These are phyloP conservation scores for Etheostoma cragini DNA, from an alignment of 2,113 vertebrate species.

Conservation along the genomic window DNA sequence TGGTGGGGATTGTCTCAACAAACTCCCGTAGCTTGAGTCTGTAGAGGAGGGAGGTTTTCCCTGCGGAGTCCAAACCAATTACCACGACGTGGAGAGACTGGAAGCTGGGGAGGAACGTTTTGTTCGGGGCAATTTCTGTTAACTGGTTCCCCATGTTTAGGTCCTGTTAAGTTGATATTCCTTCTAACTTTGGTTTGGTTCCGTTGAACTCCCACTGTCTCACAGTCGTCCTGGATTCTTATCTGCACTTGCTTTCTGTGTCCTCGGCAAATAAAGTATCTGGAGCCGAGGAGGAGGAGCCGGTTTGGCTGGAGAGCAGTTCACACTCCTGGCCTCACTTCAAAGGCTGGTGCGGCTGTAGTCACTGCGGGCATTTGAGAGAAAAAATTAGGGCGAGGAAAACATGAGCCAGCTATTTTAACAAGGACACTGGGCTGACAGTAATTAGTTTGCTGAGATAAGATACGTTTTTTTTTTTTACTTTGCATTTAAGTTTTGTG, in stretches of 20 bases:
- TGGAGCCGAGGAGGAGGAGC: background rate
- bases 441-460: constrained; percentile 1
- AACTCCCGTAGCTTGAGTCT: constrained; percentile 88
- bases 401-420: constrained; percentile 36
- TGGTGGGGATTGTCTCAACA: constrained; percentile 86
- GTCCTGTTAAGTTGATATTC: background rate
- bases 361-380: constrained; percentile 37
- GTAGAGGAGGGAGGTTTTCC: constrained; percentile 88
- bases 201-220: background rate
- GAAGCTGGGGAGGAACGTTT: constrained; percentile 80
- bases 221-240: background rate
- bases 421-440: constrained; percentile 13
- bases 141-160: constrained; percentile 87
- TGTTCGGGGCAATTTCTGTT: constrained; percentile 81
- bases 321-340: constrained; percentile 54
- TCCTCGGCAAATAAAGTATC: background rate
- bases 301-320: background rate
- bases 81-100: constrained; percentile 86
- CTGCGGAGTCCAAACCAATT: constrained; percentile 86
- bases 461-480: no score
- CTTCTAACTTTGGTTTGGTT: background rate
- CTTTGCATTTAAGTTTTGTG: background rate
- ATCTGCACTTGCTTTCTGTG: background rate
- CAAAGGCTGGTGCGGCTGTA: constrained; percentile 46
- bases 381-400: background rate